Evolutionary conservation across 2,888 invertebrate species (phyloP).

Genomic region (Thereva unica): DNA sequence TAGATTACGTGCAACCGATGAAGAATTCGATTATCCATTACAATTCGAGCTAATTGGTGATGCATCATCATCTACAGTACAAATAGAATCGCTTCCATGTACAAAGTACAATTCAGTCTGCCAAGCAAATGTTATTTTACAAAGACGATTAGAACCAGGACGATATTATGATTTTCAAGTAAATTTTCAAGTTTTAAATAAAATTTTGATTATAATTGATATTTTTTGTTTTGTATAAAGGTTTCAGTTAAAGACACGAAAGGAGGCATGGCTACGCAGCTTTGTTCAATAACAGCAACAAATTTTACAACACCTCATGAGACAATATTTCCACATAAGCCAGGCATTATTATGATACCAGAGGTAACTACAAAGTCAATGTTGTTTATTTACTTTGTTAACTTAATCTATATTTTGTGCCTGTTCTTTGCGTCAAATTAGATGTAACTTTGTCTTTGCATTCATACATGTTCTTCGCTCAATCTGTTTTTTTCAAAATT

Average conservation of each 20-base stretch:
- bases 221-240: constrained; percentile 62
- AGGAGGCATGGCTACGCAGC: constrained; percentile 74
- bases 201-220: neutral
- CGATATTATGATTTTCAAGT: constrained; percentile 81
- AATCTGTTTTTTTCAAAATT: no score
- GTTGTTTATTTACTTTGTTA: no score
- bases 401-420: no score
- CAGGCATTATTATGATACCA: constrained; percentile 73
- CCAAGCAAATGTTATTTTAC: constrained; percentile 83
- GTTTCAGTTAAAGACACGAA: constrained; percentile 74
- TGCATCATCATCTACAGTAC: constrained; percentile 75
- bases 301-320: constrained; percentile 83
- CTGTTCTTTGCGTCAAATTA: no score
- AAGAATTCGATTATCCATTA: constrained; percentile 85
- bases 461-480: no score
- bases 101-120: constrained; percentile 85
- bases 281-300: constrained; percentile 81
- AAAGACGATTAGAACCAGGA: constrained; percentile 76
- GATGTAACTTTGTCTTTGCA: no score
- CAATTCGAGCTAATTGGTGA: constrained; percentile 78
- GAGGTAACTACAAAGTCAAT: constrained; percentile 62
- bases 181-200: neutral
- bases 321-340: constrained; percentile 80
- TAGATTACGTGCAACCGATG: constrained; percentile 83
- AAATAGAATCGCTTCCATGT: constrained; percentile 81